These are phyloP conservation scores for Eugnorisma glareosa DNA, from an alignment of 2,888 invertebrate genomes.

Conservation along the genomic window DNA sequence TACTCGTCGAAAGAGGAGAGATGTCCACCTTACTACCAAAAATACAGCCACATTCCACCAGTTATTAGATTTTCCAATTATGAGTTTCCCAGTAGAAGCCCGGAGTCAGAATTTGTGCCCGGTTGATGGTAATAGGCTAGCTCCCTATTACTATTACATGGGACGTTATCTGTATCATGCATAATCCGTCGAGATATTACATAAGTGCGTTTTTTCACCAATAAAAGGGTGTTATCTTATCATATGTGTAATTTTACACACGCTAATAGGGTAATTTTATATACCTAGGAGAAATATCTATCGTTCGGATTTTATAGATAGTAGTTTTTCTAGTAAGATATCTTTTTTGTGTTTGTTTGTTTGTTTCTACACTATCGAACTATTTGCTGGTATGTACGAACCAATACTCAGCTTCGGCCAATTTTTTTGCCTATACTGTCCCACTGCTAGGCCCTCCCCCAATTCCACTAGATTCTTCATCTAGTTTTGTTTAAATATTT, in stretches of 20 bases:
- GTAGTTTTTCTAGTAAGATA: not conserved
- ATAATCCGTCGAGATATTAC: slow-evolving; percentile 4
- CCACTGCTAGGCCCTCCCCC: not conserved
- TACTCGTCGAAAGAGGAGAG: not conserved
- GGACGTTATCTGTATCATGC: not conserved
- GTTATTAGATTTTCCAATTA: not conserved
- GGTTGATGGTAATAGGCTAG: not conserved
- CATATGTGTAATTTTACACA: slow-evolving; percentile 1
- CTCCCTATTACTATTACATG: not conserved
- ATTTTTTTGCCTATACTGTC: not conserved
- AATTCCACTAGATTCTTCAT: not conserved
- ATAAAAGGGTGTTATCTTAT: slow-evolving; percentile 36
- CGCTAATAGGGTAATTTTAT: slow-evolving; percentile 7
- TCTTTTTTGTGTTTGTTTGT: not conserved
- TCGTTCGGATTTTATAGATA: not conserved
- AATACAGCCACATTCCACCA: not conserved
- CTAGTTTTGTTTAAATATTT: slow-evolving; percentile 22
- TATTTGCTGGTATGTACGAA: not conserved
- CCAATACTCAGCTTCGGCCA: not conserved
- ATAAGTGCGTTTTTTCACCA: slow-evolving; percentile 20
- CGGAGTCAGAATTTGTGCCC: not conserved
- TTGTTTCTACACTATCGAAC: slow-evolving; percentile 1
- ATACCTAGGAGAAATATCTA: slow-evolving; percentile 1
- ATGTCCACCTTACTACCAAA: not conserved
- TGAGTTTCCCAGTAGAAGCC: not conserved